A percentile compares a stretch with the other conserved stretches of the same genome.
Conservation (phyloP, 2,797 vertebrate genomes). For the Discoglossus pictus region DNA sequence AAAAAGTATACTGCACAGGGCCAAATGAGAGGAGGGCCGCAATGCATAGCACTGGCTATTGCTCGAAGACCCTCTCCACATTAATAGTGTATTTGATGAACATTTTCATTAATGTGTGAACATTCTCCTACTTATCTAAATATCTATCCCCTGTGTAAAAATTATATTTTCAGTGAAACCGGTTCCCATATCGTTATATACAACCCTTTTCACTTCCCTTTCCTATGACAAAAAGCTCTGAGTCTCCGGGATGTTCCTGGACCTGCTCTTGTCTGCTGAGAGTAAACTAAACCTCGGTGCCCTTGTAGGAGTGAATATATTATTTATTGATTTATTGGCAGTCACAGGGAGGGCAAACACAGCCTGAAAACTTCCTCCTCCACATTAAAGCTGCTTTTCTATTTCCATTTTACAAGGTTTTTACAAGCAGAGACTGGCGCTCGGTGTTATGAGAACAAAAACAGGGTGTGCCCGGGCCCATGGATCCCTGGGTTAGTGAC, state of each 20-base stretch:
- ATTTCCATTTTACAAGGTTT: slow-evolving; percentile 1
- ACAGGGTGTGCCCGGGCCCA: slow-evolving; percentile 9
- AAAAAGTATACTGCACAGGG: too few species aligned
- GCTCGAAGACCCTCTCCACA: too few species aligned
- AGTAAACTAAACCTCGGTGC: slow-evolving; percentile 17
- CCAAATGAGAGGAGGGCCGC: too few species aligned
- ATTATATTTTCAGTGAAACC: too few species aligned
- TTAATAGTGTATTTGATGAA: too few species aligned
- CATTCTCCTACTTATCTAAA: too few species aligned
- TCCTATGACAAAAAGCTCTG: too few species aligned
- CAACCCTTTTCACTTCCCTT: too few species aligned
- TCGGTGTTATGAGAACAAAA: slow-evolving; percentile 12
- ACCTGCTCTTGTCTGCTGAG: background rate
- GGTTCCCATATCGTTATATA: too few species aligned
- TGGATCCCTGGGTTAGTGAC: background rate
- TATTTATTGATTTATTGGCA: slow-evolving; percentile 27
- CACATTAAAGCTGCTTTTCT: slow-evolving; percentile 8
- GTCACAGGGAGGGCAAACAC: slow-evolving; percentile 19
- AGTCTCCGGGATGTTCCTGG: background rate
- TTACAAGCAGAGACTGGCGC: slow-evolving; percentile 23
- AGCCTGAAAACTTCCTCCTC: background rate
- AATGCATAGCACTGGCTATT: too few species aligned
- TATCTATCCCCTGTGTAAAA: too few species aligned
- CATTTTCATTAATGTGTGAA: too few species aligned
- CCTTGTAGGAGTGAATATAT: slow-evolving; percentile 9